phyloP scores from a whole-genome alignment of 2,888 invertebrate species.

The Trissolcus japonicus region DNA sequence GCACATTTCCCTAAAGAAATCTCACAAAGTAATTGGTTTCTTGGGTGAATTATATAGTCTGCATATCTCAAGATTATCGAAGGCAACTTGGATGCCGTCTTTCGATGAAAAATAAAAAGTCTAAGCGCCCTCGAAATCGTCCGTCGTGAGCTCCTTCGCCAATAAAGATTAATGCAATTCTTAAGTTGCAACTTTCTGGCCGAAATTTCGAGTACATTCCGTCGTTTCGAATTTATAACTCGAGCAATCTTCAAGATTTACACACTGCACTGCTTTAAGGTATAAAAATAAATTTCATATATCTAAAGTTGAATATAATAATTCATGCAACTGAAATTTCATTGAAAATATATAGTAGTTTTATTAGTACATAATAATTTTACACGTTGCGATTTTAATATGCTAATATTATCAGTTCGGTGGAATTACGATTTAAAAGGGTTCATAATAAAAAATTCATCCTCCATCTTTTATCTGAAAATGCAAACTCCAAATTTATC shows the following conservation, averaged over 20 bases:
- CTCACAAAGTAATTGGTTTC: constrained; percentile 57
- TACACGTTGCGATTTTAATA: too few species aligned
- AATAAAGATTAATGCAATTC: constrained; percentile 56
- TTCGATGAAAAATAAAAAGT: constrained; percentile 36
- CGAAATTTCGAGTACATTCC: constrained; percentile 42
- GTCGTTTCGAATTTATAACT: constrained; percentile 33
- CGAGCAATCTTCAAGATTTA: constrained; percentile 46
- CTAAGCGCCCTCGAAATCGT: constrained; percentile 49
- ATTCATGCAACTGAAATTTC: too few species aligned
- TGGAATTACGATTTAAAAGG: too few species aligned
- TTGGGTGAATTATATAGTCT: constrained; percentile 52
- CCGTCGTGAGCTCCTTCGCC: constrained; percentile 44
- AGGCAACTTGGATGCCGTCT: constrained; percentile 44
- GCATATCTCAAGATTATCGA: constrained; percentile 57
- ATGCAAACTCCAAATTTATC: too few species aligned
- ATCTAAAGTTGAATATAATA: too few species aligned
- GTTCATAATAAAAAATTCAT: too few species aligned
- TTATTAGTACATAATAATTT: too few species aligned
- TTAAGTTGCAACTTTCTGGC: constrained; percentile 47
- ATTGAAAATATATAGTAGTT: too few species aligned
- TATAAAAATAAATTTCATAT: too few species aligned
- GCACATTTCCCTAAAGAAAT: constrained; percentile 52
- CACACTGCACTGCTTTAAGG: background rate
- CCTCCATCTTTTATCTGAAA: too few species aligned
- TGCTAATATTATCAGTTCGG: too few species aligned